Evolutionary conservation across 2,888 invertebrate species (phyloP).

Genomic region (Pseudeuparius sepicola): DNA sequence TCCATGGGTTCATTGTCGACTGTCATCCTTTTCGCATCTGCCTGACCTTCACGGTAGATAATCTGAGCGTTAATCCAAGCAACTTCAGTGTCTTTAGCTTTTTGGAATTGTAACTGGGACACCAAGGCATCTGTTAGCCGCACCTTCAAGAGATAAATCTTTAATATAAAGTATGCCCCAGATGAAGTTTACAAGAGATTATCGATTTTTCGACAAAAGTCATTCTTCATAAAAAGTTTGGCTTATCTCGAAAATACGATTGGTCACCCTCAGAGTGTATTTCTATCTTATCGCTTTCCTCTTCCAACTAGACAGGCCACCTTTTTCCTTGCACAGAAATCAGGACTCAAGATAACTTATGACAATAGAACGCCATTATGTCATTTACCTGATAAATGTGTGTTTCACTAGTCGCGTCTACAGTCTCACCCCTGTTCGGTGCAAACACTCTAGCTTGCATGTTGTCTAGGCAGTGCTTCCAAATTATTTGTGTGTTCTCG

Average conservation of each 20-base stretch:
- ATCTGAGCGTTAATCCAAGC: constrained; percentile 88
- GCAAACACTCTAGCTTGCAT: constrained; percentile 70
- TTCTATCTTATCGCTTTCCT: too few relatives aligned
- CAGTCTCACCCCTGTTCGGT: constrained; percentile 69
- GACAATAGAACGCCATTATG: too few relatives aligned
- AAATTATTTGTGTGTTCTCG: constrained; percentile 59
- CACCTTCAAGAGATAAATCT: constrained; percentile 46
- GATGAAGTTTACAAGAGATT: too few relatives aligned
- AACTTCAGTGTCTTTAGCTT: constrained; percentile 83
- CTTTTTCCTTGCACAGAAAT: too few relatives aligned
- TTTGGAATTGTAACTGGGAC: constrained; percentile 75
- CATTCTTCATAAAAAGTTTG: too few relatives aligned
- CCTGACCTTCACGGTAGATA: constrained; percentile 50
- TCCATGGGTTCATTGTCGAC: constrained; percentile 40
- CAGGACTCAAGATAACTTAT: too few relatives aligned
- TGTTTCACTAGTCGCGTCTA: constrained; percentile 96
- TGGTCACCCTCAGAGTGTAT: too few relatives aligned
- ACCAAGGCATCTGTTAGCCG: constrained; percentile 86
- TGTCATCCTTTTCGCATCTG: constrained; percentile 43
- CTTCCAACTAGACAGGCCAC: too few relatives aligned
- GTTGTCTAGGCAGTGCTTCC: constrained; percentile 54
- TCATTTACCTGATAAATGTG: constrained; percentile 89
- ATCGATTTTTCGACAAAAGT: too few relatives aligned
- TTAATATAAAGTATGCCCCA: too few relatives aligned
- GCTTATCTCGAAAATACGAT: too few relatives aligned